Base-by-base conservation (phyloP, 2,113 vertebrate genomes). In the Menidia beryllina region DNA sequence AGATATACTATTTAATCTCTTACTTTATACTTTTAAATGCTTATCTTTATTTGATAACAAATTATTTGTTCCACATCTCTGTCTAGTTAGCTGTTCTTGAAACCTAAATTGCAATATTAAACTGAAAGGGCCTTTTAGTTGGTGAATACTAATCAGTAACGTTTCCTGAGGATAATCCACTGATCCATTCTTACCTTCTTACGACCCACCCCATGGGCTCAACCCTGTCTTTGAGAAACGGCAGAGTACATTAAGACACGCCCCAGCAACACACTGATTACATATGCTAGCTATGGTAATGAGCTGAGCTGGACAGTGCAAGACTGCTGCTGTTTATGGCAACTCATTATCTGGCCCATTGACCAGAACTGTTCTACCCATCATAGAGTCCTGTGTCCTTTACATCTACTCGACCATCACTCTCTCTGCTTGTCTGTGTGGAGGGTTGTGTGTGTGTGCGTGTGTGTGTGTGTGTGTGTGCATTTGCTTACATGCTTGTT, bases 321-420 rank as follows among this genome's bases (percentile, higher is more conserved):
- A 84, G 88, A 89, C 84, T 88, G 87, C 89, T 86, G 87, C 91
- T 92, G 91, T 92, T 91, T 92, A 92, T 92, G 90, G 90, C 79
- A 90, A 92, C 90, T 91, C 91, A 92, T 92, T 92, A 92, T 92
- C 90, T 90, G 91, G 90, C 88, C 91, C 91, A 92, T 92, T 92
- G 91, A 92, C 90, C 90, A 92, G 86, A 89, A 91, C 88, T 90
- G 86, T 86, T 91, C 89, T 83, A 84, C 91, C 91, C 91, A 90
- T 89, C 86, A 91, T 81, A 85, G 90, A 89, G 69, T 67, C 85
- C 81, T 43, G 85, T 92, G 91, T 92, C 91, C 91, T 92, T 85
- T 91, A 90, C 88, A 79, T 77, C 83, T 82, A 82, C 68, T 84
- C 86, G 20, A 84, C 78, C 87, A 85, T 91, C 83, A 87, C 87